Conservation (phyloP, 2,113 vertebrate species). For the Lagenorhynchus albirostris region DNA sequence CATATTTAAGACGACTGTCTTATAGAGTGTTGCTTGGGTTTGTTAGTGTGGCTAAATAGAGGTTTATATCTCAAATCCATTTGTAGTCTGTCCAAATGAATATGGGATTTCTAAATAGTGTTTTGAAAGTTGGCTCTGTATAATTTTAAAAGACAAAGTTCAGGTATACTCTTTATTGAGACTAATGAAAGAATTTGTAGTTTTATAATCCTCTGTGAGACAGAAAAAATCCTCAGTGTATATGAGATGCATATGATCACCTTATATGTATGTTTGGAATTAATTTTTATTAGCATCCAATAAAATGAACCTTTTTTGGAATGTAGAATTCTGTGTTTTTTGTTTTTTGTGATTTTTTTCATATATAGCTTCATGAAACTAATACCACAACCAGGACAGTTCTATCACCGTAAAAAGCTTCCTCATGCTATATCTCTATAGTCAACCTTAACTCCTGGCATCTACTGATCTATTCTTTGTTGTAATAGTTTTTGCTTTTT, state of each 20-base stretch:
- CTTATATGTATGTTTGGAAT: not conserved
- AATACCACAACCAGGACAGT: not conserved
- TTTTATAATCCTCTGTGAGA: not conserved
- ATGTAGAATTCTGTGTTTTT: not conserved
- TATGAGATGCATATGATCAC: not conserved
- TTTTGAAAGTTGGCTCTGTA: not conserved
- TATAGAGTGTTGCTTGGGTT: not conserved
- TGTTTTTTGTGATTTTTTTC: not conserved
- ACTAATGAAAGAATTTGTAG: not conserved
- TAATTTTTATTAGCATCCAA: not conserved
- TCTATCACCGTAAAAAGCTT: not conserved
- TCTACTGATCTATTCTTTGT: not conserved
- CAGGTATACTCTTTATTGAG: not conserved
- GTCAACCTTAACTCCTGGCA: not conserved
- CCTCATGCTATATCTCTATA: not conserved
- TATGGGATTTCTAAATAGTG: not conserved
- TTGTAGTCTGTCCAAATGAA: conserved; percentile 41
- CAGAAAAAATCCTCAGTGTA: not conserved
- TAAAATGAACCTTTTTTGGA: not conserved
- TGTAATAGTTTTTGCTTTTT: not conserved
- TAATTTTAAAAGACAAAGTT: conserved; percentile 19
- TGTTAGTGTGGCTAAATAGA: not conserved
- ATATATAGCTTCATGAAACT: not conserved
- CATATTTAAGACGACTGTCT: conserved; percentile 13
- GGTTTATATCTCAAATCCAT: not conserved